A percentile compares a stretch with the other conserved stretches of the same genome.
Evolutionary conservation across 2,888 invertebrate genomes (phyloP).

Genomic region (Bimastos eiseni): DNA sequence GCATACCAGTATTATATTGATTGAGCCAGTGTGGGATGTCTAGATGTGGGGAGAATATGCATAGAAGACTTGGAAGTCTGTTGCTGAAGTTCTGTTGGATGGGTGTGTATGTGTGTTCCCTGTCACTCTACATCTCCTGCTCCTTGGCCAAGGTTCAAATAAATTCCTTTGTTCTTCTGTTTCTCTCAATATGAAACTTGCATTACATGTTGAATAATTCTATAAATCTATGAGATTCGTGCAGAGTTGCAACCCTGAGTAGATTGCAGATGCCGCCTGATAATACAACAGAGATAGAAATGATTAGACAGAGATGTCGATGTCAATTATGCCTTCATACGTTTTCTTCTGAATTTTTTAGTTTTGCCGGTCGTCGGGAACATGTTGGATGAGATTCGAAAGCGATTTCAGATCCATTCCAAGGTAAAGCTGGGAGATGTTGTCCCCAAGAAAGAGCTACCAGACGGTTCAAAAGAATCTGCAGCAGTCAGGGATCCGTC

Average conservation of each 20-base stretch:
- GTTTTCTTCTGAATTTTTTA: conserved; percentile 41
- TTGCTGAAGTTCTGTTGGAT: neutral
- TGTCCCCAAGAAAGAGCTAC: neutral
- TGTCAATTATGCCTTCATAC: neutral
- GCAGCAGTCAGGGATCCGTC: neutral
- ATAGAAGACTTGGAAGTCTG: neutral
- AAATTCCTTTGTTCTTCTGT: neutral
- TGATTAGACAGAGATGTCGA: neutral
- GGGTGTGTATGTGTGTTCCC: neutral
- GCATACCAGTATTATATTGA: neutral
- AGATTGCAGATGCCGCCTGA: neutral
- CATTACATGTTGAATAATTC: neutral
- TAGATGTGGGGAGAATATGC: no score
- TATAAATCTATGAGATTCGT: neutral
- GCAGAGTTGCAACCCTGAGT: neutral
- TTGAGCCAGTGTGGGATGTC: neutral
- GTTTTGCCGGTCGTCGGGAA: conserved; percentile 64
- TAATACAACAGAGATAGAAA: neutral
- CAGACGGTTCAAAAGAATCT: neutral
- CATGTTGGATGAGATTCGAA: conserved; percentile 77
- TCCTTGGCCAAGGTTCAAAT: neutral
- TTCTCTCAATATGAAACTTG: neutral
- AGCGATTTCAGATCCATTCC: conserved; percentile 77
- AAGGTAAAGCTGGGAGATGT: conserved; percentile 51
- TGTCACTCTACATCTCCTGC: neutral